Evolutionary conservation across 2,888 invertebrate species (phyloP), one percentile per base, ranked within the genome.

Genomic region (Steinernema scapterisci): DNA sequence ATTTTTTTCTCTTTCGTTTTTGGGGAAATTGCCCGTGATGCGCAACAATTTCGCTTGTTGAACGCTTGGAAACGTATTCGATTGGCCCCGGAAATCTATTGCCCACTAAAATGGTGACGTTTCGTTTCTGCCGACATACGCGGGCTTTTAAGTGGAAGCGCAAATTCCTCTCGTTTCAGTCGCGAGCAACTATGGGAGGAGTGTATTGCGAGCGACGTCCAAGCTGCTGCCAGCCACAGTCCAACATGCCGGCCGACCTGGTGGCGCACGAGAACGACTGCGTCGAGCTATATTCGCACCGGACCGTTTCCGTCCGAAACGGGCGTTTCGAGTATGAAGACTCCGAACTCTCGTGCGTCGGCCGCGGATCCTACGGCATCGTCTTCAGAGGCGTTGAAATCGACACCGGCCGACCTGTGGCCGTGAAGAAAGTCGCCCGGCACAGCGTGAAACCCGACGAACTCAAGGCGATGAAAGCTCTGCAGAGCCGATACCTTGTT

Each of bases 361-460:
- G 86, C 5, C 81, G 82, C 63, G 86, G 86, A 7, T 80, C 84
- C n/a, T 86, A 81, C 74, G 86, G 86, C 25, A 81, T 80, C 44
- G 85, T 86, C 31, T 85, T 83, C 75, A 81, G 80, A 25, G 84
- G 75, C 9, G 48, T 46, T 44, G 71, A 72, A 31, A 27, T 27
- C 21, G 51, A 78, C 52, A 56, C 51, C 25, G 46, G 51, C 3
- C 63, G 52, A 21, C 38, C 70, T 7, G 84, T 86, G 13, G 86
- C 86, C n/a, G 79, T 86, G n/a, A 86, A 86, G 76, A 74, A 80
- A 46, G 82, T 86, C 81, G 72, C 81, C 48, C 74, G 77, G 25
- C 76, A 81, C 70, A 80, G 83, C 73, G 83, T 86, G 63, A 86
- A 85, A 73, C 83, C 82, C 31, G 79, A 81, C 51, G 86, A 86